A percentile compares a stretch with the other conserved stretches of the same genome.
phyloP scores from a whole-genome alignment of 2,797 vertebrate species.

The Anisognathus igniventris region DNA sequence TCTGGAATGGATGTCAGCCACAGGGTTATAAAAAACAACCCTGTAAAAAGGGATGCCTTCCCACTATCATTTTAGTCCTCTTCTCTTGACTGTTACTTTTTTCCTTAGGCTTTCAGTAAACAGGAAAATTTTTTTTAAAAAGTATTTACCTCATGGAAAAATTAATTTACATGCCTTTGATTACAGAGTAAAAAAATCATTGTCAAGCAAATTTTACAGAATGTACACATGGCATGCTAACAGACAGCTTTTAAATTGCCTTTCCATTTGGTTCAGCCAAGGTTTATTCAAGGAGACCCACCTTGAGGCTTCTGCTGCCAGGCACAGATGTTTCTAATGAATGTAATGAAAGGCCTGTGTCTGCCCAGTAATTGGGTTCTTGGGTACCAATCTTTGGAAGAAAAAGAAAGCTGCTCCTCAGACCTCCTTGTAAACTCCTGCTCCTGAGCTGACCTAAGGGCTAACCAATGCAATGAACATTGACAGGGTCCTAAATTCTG shows the following conservation, averaged over 20 bases:
- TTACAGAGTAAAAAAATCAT: background rate
- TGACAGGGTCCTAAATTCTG: background rate
- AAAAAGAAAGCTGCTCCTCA: background rate
- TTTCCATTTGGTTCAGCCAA: background rate
- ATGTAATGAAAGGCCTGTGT: background rate
- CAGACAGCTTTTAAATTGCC: background rate
- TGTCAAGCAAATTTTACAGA: background rate
- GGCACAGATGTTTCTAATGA: background rate
- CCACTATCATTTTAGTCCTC: background rate
- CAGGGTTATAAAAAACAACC: background rate
- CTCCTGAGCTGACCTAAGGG: background rate
- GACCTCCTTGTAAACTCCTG: background rate
- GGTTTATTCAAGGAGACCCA: background rate
- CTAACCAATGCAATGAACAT: background rate
- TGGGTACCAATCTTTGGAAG: background rate
- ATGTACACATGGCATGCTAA: background rate
- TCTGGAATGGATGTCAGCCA: background rate
- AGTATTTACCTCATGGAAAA: background rate
- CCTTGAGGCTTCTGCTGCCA: background rate
- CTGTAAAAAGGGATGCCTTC: background rate
- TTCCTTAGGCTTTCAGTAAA: background rate
- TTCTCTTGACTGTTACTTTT: background rate
- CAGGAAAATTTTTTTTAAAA: background rate
- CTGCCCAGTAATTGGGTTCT: background rate
- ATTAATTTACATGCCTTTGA: background rate